phyloP scores from a whole-genome alignment of 2,797 vertebrate species.

The Spea hammondii region DNA sequence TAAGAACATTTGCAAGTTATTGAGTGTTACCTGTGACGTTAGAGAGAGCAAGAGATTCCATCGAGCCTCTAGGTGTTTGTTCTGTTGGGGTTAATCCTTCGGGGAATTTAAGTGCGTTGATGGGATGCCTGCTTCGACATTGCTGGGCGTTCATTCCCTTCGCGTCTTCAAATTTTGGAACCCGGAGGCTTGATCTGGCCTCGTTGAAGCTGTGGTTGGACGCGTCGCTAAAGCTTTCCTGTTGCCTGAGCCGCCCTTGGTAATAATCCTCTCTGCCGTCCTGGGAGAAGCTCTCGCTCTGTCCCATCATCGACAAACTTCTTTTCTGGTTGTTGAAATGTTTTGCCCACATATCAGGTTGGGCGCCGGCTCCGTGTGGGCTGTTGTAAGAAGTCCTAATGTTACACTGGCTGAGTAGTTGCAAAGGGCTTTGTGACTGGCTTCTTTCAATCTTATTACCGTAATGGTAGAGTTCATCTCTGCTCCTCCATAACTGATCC shows the following conservation, averaged over 20 bases:
- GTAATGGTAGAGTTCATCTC: constrained; percentile 79
- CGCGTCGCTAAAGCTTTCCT: constrained; percentile 87
- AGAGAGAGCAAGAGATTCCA: constrained; percentile 90
- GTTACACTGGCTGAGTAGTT: constrained; percentile 95
- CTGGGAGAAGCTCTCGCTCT: constrained; percentile 83
- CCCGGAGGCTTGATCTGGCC: constrained; percentile 74
- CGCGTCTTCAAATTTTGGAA: constrained; percentile 88
- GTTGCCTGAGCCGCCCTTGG: constrained; percentile 79
- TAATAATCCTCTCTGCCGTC: constrained; percentile 83
- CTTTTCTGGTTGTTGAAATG: constrained; percentile 84
- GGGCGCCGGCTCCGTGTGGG: constrained; percentile 68
- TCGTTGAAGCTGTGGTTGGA: constrained; percentile 85
- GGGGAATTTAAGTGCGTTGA: constrained; percentile 87
- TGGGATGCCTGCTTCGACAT: constrained; percentile 88
- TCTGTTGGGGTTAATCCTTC: constrained; percentile 88
- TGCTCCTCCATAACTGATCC: constrained; percentile 87
- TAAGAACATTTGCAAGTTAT: no score
- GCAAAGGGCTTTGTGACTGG: constrained; percentile 75
- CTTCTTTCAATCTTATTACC: constrained; percentile 77
- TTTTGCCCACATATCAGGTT: constrained; percentile 78
- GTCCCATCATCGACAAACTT: constrained; percentile 82
- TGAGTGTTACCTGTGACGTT: constrained; percentile 81
- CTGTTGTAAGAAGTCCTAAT: constrained; percentile 83
- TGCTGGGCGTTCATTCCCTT: constrained; percentile 71
- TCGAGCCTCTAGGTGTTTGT: constrained; percentile 90